Base-by-base conservation (phyloP, 2,888 invertebrate species). In the Spilosoma lubricipeda region DNA sequence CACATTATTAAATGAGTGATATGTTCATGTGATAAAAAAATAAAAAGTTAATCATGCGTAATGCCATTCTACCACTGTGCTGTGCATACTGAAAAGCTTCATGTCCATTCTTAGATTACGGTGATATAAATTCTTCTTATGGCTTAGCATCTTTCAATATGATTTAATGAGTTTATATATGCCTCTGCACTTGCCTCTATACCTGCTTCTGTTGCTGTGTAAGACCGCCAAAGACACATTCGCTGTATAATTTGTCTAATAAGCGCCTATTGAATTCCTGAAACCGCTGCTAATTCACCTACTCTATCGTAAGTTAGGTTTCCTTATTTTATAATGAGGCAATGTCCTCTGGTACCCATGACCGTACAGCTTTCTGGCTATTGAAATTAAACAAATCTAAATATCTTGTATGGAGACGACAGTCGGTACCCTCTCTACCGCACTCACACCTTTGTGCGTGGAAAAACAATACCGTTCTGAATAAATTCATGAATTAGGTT, bases 401-500 rank as follows among this genome's bases (percentile, higher is more conserved):
- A 66, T 73, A 33, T 39, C 42, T 30, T 42, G 48, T 39, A 9
- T 59, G 15, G 15, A 63, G 42, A 36, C 15, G 23, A 15, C 52
- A 30, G 33, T 65, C 23, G 33, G 33, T n/a, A 27, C 18, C 20
- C 56, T 42, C 56, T 45, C 42, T 8, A n/a, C 23, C 48, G 33
- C 18, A 27, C 67, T 70, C 36, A 72, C 71, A 30, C 39, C 27
- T 42, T 15, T 15, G 45, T 71, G 33, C 48, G 36, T 30, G 30
- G 20, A 42, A 59, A 59, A 66, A 45, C 67, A 67, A 33, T 48
- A 23, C 30, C 42, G 27, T 42, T 66, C 15, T 69, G 45, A 72
- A 66, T 72, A 65, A 69, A 75, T 72, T 72, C n/a, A 59, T 72
- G 45, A 67, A 56, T 67, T 48, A 42, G 36, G 70, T 64, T 20